Percentiles rank a stretch among this genome's conserved stretches.
Conservation (phyloP, 2,113 vertebrate genomes). For the Abramis brama region DNA sequence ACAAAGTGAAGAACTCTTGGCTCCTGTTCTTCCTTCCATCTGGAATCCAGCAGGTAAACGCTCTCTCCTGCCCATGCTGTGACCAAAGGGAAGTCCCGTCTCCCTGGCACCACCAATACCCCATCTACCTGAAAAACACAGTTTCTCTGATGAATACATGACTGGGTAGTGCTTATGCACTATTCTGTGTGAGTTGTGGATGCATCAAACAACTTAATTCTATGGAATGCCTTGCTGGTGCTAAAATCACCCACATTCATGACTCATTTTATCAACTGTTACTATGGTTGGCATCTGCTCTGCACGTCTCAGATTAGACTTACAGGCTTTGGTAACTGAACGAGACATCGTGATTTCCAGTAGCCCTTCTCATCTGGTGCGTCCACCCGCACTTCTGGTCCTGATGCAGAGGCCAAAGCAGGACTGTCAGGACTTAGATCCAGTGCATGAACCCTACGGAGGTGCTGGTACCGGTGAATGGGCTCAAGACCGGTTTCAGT, state of each 20-base stretch:
- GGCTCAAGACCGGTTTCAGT: slow-evolving; percentile 82
- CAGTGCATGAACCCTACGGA: slow-evolving; percentile 80
- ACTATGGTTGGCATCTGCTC: slow-evolving; percentile 13
- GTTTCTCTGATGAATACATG: not conserved
- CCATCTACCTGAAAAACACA: slow-evolving; percentile 80
- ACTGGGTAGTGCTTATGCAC: not conserved
- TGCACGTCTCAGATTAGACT: slow-evolving; percentile 60
- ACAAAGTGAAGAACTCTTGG: slow-evolving; percentile 81
- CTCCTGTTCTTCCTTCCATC: slow-evolving; percentile 17
- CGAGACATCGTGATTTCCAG: slow-evolving; percentile 80
- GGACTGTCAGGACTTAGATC: slow-evolving; percentile 77
- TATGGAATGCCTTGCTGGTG: not conserved
- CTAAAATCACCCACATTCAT: not conserved
- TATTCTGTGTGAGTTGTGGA: not conserved
- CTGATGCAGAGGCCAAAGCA: slow-evolving; percentile 78
- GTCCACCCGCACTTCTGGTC: slow-evolving; percentile 82
- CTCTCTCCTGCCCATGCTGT: slow-evolving; percentile 83
- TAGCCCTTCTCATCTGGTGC: slow-evolving; percentile 79
- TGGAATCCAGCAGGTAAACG: slow-evolving; percentile 82
- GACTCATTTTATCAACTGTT: not conserved
- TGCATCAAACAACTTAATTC: not conserved
- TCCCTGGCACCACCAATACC: slow-evolving; percentile 82
- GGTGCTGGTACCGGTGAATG: slow-evolving; percentile 83
- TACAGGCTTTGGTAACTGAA: slow-evolving; percentile 85
- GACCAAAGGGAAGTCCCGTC: slow-evolving; percentile 72